Conservation (phyloP, 2,888 invertebrate genomes). For the Patella depressa region DNA sequence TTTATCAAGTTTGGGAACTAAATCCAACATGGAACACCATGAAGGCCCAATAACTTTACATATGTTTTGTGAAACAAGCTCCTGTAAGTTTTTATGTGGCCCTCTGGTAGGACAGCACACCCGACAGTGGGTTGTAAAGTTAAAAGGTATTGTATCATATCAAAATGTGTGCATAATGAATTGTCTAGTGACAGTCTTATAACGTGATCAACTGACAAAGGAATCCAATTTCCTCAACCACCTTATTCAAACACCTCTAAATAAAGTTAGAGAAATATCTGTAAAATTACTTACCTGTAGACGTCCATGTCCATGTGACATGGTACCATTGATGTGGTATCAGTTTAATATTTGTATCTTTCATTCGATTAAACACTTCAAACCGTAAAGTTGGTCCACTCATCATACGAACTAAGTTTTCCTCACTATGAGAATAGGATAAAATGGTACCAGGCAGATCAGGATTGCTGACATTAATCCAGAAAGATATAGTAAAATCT, state of each 20-base stretch:
- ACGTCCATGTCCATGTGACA: slow-evolving; percentile 64
- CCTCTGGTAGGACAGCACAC: too few relatives aligned
- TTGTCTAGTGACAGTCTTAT: too few relatives aligned
- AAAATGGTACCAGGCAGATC: slow-evolving; percentile 54
- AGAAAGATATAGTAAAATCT: slow-evolving; percentile 66
- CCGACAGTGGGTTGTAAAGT: too few relatives aligned
- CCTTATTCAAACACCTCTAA: not conserved
- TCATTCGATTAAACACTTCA: slow-evolving; percentile 46
- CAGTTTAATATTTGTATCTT: slow-evolving; percentile 50
- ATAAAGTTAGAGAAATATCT: not conserved
- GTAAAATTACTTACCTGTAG: slow-evolving; percentile 42
- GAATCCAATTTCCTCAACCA: not conserved
- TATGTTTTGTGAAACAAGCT: too few relatives aligned
- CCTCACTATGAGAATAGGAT: slow-evolving; percentile 57
- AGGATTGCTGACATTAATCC: slow-evolving; percentile 58
- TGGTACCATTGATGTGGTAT: slow-evolving; percentile 59
- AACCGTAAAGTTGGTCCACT: slow-evolving; percentile 58
- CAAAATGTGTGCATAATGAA: too few relatives aligned
- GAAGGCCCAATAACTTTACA: too few relatives aligned
- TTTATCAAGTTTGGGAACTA: too few relatives aligned
- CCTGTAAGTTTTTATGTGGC: too few relatives aligned
- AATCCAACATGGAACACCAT: too few relatives aligned
- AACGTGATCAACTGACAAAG: too few relatives aligned
- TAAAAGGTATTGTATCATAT: too few relatives aligned
- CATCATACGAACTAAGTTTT: slow-evolving; percentile 50